A percentile compares a stretch with the other conserved stretches of the same genome.
phyloP scores from a whole-genome alignment of 2,113 vertebrate genomes.

The Gymnarchus niloticus region DNA sequence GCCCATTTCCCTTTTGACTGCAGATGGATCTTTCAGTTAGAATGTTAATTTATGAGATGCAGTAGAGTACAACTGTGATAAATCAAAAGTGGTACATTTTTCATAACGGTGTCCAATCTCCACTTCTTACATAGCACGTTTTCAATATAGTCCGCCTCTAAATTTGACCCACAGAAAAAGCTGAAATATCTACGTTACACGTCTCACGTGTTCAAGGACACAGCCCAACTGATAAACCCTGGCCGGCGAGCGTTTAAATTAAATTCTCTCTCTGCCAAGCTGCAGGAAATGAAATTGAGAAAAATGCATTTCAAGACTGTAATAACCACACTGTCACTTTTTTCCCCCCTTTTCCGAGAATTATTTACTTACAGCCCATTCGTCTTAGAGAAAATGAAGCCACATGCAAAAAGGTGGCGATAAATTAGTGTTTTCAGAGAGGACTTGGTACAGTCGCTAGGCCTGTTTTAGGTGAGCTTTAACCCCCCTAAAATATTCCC shows the following conservation, averaged over 20 bases:
- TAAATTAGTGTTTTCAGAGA: background rate
- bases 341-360: background rate
- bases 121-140: background rate
- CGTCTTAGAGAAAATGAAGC: background rate
- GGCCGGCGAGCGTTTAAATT: slow-evolving; percentile 2
- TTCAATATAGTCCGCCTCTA: background rate
- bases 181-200: background rate
- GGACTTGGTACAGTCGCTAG: background rate
- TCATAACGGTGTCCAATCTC: background rate
- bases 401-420: background rate
- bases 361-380: background rate
- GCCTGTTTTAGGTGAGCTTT: too few relatives aligned
- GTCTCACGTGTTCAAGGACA: background rate
- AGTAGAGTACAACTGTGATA: background rate
- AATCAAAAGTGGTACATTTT: too few relatives aligned
- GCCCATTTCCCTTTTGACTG: background rate
- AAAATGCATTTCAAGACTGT: slow-evolving; percentile 3
- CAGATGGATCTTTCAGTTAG: background rate
- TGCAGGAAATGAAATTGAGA: slow-evolving; percentile 10
- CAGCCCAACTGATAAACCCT: background rate
- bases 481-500: too few relatives aligned
- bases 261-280: background rate
- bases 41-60: background rate
- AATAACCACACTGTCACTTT: background rate
- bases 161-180: background rate